phyloP scores from a whole-genome alignment of 2,113 vertebrate species.

The Pandion haliaetus region DNA sequence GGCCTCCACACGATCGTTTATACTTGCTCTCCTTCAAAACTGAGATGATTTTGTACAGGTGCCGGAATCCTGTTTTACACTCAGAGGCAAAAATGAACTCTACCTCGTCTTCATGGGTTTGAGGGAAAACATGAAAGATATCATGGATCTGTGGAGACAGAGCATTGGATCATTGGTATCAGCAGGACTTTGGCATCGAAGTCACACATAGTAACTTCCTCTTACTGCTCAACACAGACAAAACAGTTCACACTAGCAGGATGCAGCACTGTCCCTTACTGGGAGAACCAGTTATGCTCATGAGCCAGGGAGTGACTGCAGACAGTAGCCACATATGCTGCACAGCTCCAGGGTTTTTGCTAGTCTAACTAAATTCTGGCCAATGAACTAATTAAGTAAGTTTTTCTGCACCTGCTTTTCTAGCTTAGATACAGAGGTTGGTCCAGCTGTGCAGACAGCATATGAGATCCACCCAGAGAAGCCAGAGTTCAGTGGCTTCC shows the following conservation, averaged over 20 bases:
- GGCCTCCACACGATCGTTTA: constrained; percentile 71
- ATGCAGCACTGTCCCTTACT: neutral
- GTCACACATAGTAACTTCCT: neutral
- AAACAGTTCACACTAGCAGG: neutral
- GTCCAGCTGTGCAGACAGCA: neutral
- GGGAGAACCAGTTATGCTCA: neutral
- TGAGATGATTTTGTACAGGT: constrained; percentile 77
- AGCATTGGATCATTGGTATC: neutral
- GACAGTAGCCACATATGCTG: neutral
- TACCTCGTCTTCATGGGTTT: constrained; percentile 77
- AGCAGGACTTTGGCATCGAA: neutral
- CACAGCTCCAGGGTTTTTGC: neutral
- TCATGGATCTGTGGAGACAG: constrained; percentile 78
- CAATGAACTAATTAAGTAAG: neutral
- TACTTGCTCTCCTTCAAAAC: constrained; percentile 80
- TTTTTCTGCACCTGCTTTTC: neutral
- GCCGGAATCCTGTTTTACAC: constrained; percentile 83
- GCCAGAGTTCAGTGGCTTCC: neutral
- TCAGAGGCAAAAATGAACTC: constrained; percentile 85
- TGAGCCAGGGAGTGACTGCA: neutral
- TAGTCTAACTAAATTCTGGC: neutral
- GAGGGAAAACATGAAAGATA: constrained; percentile 81
- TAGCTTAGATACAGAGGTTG: neutral
- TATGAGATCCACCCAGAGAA: neutral
- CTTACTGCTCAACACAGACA: neutral